A percentile compares a stretch with the other conserved stretches of the same genome.
Conservation (phyloP, 2,888 invertebrate species). For the Trichogramma dendrolimi region DNA sequence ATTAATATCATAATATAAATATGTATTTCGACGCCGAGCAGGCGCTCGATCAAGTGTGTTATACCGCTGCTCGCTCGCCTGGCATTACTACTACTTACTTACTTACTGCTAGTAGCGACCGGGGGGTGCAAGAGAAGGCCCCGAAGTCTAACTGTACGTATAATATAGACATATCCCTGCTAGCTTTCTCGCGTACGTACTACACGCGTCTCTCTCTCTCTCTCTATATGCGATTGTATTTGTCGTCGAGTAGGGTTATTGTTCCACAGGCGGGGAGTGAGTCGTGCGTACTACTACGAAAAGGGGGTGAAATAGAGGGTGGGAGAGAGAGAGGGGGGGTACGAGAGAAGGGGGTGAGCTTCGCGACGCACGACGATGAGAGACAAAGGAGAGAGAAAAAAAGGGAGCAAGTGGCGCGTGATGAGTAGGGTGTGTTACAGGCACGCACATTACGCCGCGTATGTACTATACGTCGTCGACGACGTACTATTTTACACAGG, state of each 20-base stretch:
- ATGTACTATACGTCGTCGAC: constrained; percentile 15
- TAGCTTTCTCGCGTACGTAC: no score
- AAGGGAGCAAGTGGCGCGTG: constrained; percentile 48
- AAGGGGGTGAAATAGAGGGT: background rate
- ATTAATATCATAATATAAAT: constrained; percentile 53
- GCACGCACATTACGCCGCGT: constrained; percentile 42
- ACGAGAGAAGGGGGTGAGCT: constrained; percentile 2
- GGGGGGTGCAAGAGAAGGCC: constrained; percentile 11
- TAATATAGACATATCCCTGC: no score
- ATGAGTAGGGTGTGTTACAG: constrained; percentile 50
- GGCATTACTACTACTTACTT: constrained; percentile 4
- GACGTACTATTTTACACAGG: constrained; percentile 9
- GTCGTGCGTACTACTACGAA: no score
- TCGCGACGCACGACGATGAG: constrained; percentile 22
- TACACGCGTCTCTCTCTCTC: no score
- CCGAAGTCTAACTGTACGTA: no score
- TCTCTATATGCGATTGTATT: no score
- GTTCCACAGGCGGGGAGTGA: no score
- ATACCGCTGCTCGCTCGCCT: constrained; percentile 6
- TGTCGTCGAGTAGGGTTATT: no score
- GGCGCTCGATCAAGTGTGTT: constrained; percentile 31
- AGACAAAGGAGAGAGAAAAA: constrained; percentile 20
- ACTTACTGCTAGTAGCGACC: constrained; percentile 5
- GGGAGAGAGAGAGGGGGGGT: constrained; percentile 24
- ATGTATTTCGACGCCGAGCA: constrained; percentile 40